A percentile compares a stretch with the other conserved stretches of the same genome.
These are phyloP conservation scores for Blera fallax DNA, from an alignment of 2,888 invertebrate genomes.

Conservation along the genomic window DNA sequence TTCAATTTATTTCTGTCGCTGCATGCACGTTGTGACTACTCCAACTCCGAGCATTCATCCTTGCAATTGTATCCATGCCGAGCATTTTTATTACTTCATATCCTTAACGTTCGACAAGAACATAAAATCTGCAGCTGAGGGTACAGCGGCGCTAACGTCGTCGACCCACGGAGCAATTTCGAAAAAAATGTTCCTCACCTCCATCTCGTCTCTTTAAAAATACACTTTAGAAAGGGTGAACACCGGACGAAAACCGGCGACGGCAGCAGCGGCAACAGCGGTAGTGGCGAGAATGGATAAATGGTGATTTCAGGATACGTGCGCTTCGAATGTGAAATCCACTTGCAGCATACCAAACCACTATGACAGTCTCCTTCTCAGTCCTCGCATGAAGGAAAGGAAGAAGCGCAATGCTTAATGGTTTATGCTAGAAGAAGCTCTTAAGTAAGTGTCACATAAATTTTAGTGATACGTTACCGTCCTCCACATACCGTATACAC, in stretches of 20 bases:
- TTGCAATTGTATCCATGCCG: conserved; percentile 67
- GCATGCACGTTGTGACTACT: conserved; percentile 52
- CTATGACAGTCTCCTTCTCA: conserved; percentile 17
- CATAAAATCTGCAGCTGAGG: conserved; percentile 63
- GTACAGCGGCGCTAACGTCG: conserved; percentile 52
- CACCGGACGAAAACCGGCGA: conserved; percentile 62
- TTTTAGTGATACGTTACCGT: conserved; percentile 74
- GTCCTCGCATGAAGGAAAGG: conserved; percentile 11
- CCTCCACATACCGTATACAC: conserved; percentile 65
- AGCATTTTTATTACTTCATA: conserved; percentile 72
- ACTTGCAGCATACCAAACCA: conserved; percentile 56
- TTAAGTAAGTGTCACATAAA: conserved; percentile 76
- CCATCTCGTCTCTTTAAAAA: background rate
- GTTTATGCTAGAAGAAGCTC: conserved; percentile 75
- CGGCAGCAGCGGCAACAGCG: conserved; percentile 43
- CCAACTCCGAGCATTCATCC: conserved; percentile 48
- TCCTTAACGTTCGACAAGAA: conserved; percentile 72
- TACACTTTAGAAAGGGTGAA: conserved; percentile 1
- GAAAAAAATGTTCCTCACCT: conserved; percentile 12
- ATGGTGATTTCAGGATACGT: conserved; percentile 73
- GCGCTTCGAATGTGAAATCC: conserved; percentile 71
- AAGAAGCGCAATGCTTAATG: conserved; percentile 74
- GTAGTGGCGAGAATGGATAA: conserved; percentile 62
- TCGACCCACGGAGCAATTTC: conserved; percentile 54
- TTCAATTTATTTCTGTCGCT: conserved; percentile 70